Evolutionary conservation across 1,140 invertebrate genomes (phyloP), one percentile per base, ranked within the genome.

Genomic region (Polyergus mexicanus): DNA sequence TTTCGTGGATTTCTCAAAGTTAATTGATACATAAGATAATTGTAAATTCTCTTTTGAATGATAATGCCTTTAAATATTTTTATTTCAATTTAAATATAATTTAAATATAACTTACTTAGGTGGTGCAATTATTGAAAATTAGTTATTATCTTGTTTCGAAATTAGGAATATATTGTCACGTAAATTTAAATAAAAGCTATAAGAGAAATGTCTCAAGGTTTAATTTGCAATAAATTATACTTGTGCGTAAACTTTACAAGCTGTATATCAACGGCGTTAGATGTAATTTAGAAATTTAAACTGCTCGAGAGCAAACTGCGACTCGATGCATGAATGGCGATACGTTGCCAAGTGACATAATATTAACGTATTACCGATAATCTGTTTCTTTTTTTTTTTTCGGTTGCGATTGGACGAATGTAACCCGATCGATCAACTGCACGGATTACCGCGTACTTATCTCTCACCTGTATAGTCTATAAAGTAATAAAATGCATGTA

Each of bases 361-460:
- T 56, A 85, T 86, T 86, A 84, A 72, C 22, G 38, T 62, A 63
- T 83, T 72, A 65, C 38, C 56, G 63, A 71, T 56, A 60, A n/a
- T 68, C 62, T 74, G 76, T 87, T 87, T n/a, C n/a, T n/a, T n/a
- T n/a, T n/a, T n/a, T n/a, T n/a, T n/a, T n/a, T n/a, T 87, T 89
- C 58, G 72, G 51, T 84, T 87, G 83, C 74, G 65, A 77, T 32
- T 76, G 60, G 69, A 62, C 47, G 71, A 77, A 32, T 47, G 84
- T 71, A 74, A 74, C 56, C 2, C 25, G 80, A 89, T 85, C 80
- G 25, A 89, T 87, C 89, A 87, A 56, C 44, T 13, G 25, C 19
- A 69, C 54, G 65, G 66, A 88, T 88, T 86, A 86, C 16, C 54
- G 60, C 28, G 38, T 72, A 60, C 54, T 75, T 80, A 85, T 87